A percentile compares a stretch with the other conserved stretches of the same genome.
These are phyloP conservation scores for Drosophila recens DNA, from an alignment of 2,888 invertebrate species.

Conservation along the genomic window DNA sequence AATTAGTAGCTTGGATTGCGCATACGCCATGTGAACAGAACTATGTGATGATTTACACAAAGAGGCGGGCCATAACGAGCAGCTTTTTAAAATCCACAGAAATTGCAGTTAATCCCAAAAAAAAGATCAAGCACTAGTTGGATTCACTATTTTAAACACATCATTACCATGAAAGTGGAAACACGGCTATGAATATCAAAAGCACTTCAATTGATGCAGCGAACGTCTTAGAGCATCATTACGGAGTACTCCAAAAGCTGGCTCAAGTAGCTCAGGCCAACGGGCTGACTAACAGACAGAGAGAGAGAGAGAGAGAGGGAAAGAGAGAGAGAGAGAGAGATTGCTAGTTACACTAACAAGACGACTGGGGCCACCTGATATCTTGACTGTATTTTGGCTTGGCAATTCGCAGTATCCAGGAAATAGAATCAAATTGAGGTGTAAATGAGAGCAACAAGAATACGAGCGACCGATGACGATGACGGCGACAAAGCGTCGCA, in stretches of 20 bases:
- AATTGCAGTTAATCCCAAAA: constrained; percentile 23
- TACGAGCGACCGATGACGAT: constrained; percentile 29
- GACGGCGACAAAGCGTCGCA: constrained; percentile 36
- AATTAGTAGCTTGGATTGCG: constrained; percentile 49
- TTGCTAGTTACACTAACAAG: constrained; percentile 12
- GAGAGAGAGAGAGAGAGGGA: neutral
- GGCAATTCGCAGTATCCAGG: constrained; percentile 46
- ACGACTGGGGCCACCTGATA: constrained; percentile 37
- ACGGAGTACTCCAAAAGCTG: constrained; percentile 54
- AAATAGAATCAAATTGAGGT: constrained; percentile 82
- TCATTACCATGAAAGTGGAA: constrained; percentile 67
- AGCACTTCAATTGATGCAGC: constrained; percentile 44
- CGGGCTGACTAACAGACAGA: constrained; percentile 10
- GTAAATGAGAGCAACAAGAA: constrained; percentile 77
- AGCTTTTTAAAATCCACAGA: neutral
- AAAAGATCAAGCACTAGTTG: constrained; percentile 25
- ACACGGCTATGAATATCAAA: constrained; percentile 55
- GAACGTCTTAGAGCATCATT: constrained; percentile 62
- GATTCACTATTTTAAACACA: constrained; percentile 51
- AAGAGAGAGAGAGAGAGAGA: neutral
- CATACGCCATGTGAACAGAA: constrained; percentile 27
- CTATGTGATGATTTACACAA: neutral
- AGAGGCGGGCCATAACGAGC: constrained; percentile 1
- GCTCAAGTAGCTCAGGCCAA: constrained; percentile 61
- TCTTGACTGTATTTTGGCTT: constrained; percentile 36